phyloP scores from a whole-genome alignment of 2,113 vertebrate genomes.

The Barnardius zonarius region DNA sequence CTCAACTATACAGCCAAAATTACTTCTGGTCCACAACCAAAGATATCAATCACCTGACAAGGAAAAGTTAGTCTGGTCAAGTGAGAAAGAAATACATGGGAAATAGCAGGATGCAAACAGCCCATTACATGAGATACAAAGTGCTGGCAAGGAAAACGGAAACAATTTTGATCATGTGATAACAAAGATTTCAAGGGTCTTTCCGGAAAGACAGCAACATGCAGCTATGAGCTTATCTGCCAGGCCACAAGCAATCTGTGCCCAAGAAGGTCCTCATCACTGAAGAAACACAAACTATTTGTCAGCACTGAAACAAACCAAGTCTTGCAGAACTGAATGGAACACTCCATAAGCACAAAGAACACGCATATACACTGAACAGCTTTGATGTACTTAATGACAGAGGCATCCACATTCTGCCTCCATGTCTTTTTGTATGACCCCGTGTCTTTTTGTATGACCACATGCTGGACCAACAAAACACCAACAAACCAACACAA shows the following conservation, averaged over 20 bases:
- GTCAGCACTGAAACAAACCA: background rate
- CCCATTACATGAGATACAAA: background rate
- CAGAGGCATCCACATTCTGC: background rate
- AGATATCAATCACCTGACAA: background rate
- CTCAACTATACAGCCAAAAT: background rate
- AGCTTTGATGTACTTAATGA: rapidly evolving
- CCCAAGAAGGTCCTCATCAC: background rate
- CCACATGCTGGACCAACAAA: rapidly evolving
- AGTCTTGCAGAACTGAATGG: background rate
- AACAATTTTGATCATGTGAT: background rate
- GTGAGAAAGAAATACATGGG: background rate
- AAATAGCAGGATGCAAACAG: background rate
- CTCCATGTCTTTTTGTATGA: background rate
- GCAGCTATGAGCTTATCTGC: background rate
- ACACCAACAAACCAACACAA: rapidly evolving
- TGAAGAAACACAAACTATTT: background rate
- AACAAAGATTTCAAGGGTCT: background rate
- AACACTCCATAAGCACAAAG: background rate
- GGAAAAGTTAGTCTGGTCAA: background rate
- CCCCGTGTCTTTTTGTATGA: background rate
- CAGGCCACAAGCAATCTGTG: background rate
- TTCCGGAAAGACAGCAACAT: background rate
- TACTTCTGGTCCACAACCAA: background rate
- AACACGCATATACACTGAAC: background rate
- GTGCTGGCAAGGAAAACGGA: background rate